These are phyloP conservation scores for Delia radicum DNA, from an alignment of 1,140 invertebrate genomes.

Conservation along the genomic window DNA sequence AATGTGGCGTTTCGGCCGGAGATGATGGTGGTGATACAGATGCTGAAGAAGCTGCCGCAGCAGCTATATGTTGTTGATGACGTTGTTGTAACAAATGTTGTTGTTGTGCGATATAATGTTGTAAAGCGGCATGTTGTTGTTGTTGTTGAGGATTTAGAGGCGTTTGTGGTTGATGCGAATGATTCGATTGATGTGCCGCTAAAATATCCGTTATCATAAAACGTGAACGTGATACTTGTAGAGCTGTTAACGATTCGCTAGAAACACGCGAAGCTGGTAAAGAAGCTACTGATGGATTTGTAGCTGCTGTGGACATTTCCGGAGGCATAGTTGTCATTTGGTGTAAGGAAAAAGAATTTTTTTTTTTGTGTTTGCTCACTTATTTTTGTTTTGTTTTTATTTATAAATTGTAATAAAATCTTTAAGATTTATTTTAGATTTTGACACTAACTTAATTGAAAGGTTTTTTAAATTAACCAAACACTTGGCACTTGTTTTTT, in stretches of 20 bases:
- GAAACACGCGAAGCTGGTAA: constrained; percentile 45
- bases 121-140: constrained; percentile 43
- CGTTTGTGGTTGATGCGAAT: not conserved
- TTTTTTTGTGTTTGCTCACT: not conserved
- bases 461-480: not conserved
- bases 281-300: constrained; percentile 1
- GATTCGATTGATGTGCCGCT: constrained; percentile 51
- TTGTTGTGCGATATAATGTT: constrained; percentile 47
- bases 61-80: constrained; percentile 35
- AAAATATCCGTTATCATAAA: constrained; percentile 81
- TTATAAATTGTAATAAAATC: not conserved
- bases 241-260: constrained; percentile 56
- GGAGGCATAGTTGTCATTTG: constrained; percentile 55
- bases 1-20: not conserved
- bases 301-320: constrained; percentile 50
- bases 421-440: not conserved
- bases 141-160: constrained; percentile 28
- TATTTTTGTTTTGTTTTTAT: not conserved
- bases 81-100: constrained; percentile 41
- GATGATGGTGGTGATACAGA: constrained; percentile 34
- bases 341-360: not conserved
- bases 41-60: constrained; percentile 31
- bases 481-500: not conserved
- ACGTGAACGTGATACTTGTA: constrained; percentile 66
- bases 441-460: not conserved